Evolutionary conservation across 2,113 vertebrate genomes (phyloP).

Genomic region (Thalassarche chlororhynchos): DNA sequence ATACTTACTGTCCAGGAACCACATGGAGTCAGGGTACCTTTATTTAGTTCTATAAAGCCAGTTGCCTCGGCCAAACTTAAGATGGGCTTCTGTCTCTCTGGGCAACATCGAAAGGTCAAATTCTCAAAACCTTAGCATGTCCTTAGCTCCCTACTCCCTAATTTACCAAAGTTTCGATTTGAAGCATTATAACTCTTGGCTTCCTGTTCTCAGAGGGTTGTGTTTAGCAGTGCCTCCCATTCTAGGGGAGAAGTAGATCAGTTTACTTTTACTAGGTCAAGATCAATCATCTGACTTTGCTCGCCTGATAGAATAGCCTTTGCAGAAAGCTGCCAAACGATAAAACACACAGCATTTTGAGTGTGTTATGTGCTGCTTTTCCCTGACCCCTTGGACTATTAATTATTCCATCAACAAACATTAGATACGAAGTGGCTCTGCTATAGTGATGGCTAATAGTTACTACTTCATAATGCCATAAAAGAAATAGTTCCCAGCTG

Average conservation of each 20-base stretch:
- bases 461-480: neutral
- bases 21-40: neutral
- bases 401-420: neutral
- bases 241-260: neutral
- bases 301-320: neutral
- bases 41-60: neutral
- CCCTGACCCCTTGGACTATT: neutral
- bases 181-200: neutral
- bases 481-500: neutral
- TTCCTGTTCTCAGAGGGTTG: neutral
- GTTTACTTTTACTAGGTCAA: neutral
- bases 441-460: neutral
- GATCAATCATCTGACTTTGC: neutral
- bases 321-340: neutral
- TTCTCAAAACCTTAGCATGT: neutral
- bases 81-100: neutral
- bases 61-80: neutral
- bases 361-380: neutral
- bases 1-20: neutral
- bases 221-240: neutral
- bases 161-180: neutral
- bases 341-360: neutral
- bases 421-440: neutral
- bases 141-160: neutral
- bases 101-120: neutral